Evolutionary conservation across 2,797 vertebrate genomes (phyloP), one percentile per base, ranked within the genome.

Genomic region (Lepidocolaptes lacrymiger): DNA sequence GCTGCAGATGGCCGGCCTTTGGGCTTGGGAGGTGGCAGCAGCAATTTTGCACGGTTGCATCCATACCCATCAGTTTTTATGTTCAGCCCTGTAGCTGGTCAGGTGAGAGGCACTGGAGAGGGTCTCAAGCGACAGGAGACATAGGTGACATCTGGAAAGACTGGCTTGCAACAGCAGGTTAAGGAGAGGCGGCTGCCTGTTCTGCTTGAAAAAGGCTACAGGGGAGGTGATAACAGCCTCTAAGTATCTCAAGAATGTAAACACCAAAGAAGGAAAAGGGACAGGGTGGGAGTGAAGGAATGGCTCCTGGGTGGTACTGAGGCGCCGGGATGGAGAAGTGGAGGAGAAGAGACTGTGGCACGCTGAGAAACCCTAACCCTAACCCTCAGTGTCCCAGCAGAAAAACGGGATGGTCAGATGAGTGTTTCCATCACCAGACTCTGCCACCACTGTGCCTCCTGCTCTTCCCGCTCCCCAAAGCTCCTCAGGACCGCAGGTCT

Each of bases 221-320:
- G 76, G 84, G 73, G 85, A 89, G 74, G 85, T 78, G 97, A 97
- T 97, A 97, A 96, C 81, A 97, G 96, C 32, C 32, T 79, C 61
- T 78, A 97, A 97, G 76, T 91, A 97, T 96, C 91, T 52, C 11
- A 96, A 96, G 97, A 97, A 97, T 96, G 96, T 94, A 96, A 97
- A 97, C 95, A 96, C 96, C 96, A 95, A 97, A 96, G 95, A 95
- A 97, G 96, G 96, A 95, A 95, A 96, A 79, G 52, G 87, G 87
- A 91, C 7, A 22, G 88, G 92, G 80, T 95, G 90, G 79, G 93
- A 95, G 83, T 20, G 2, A 86, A 94, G 39, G 91, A 96, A 95
- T 74, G 51, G 46, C 56, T 91, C 41, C 51, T 46, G 94, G 80
- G 85, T 95, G 90, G 93, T 77, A 91, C 30, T 36, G 64, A 75